A percentile compares a stretch with the other conserved stretches of the same genome.
phyloP scores from a whole-genome alignment of 2,113 vertebrate genomes.

The Aphyosemion australe region DNA sequence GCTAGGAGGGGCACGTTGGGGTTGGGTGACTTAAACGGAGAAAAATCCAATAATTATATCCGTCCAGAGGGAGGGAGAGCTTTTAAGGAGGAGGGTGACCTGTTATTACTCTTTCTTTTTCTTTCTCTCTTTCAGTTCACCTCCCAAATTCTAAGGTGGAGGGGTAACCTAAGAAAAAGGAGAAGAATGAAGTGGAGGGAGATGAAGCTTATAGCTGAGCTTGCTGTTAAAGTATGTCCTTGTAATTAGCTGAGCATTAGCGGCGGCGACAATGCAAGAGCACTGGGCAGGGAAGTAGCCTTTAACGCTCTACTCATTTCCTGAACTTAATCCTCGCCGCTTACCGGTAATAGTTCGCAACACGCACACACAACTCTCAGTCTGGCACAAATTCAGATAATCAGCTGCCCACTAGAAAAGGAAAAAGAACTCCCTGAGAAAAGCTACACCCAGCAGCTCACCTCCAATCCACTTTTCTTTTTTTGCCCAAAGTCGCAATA shows the following conservation, averaged over 20 bases:
- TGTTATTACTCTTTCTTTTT: constrained; percentile 75
- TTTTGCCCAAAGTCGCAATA: constrained; percentile 61
- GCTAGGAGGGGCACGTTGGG: constrained; percentile 54
- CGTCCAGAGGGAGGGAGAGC: constrained; percentile 65
- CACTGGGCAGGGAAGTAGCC: constrained; percentile 68
- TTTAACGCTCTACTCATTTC: constrained; percentile 79
- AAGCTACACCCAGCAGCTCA: constrained; percentile 59
- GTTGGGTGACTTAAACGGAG: constrained; percentile 71
- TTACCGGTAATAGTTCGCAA: constrained; percentile 69
- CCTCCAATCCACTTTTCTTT: constrained; percentile 56
- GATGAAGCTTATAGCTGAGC: constrained; percentile 60
- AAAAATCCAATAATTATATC: constrained; percentile 80
- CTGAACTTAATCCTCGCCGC: constrained; percentile 76
- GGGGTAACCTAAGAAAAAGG: constrained; percentile 68
- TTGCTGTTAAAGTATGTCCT: constrained; percentile 78
- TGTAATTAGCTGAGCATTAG: constrained; percentile 80
- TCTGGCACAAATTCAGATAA: constrained; percentile 57
- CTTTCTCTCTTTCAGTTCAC: constrained; percentile 59
- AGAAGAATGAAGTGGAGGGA: constrained; percentile 40
- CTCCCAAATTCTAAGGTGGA: constrained; percentile 66
- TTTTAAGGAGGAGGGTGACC: constrained; percentile 62
- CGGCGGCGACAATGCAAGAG: constrained; percentile 68
- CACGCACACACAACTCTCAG: constrained; percentile 19
- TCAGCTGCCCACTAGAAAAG: constrained; percentile 60
- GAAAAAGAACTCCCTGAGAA: constrained; percentile 41